Evolutionary conservation across 2,797 vertebrate species (phyloP).

Genomic region (Acanthornis magna): DNA sequence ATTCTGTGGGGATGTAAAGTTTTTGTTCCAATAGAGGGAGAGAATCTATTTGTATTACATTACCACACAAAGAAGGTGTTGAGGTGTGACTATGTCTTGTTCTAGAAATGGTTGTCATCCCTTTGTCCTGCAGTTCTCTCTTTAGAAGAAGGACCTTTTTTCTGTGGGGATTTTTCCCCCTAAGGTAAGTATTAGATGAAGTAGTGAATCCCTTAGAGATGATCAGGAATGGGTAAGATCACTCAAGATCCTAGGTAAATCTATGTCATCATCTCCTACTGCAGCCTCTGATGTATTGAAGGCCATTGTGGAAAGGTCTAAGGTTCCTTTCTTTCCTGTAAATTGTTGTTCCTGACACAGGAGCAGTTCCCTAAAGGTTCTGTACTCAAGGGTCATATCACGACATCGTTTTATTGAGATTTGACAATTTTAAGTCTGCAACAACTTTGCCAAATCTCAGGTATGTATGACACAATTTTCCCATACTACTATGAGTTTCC

Average conservation of each 20-base stretch:
- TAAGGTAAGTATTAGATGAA: not conserved
- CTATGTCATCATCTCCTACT: not conserved
- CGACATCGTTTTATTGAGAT: not conserved
- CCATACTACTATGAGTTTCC: not conserved
- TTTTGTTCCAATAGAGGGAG: not conserved
- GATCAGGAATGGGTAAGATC: not conserved
- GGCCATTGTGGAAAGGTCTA: not conserved
- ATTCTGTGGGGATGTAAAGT: not conserved
- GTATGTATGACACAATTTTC: not conserved
- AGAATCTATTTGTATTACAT: not conserved
- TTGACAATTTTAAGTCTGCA: not conserved
- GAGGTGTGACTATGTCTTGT: not conserved
- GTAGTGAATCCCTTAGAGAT: not conserved
- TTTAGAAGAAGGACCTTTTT: not conserved
- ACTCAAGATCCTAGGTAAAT: not conserved
- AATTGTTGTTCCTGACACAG: not conserved
- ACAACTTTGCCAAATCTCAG: not conserved
- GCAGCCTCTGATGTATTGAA: not conserved
- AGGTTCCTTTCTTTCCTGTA: not conserved
- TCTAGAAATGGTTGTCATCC: not conserved
- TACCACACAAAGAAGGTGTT: not conserved
- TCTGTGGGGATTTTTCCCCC: rapidly evolving
- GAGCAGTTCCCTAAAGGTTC: not conserved
- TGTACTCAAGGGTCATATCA: not conserved
- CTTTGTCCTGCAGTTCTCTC: not conserved